Percentiles rank a stretch among this genome's conserved stretches.
Evolutionary conservation across 2,888 invertebrate genomes (phyloP).

Genomic region (Drosophila greeni): DNA sequence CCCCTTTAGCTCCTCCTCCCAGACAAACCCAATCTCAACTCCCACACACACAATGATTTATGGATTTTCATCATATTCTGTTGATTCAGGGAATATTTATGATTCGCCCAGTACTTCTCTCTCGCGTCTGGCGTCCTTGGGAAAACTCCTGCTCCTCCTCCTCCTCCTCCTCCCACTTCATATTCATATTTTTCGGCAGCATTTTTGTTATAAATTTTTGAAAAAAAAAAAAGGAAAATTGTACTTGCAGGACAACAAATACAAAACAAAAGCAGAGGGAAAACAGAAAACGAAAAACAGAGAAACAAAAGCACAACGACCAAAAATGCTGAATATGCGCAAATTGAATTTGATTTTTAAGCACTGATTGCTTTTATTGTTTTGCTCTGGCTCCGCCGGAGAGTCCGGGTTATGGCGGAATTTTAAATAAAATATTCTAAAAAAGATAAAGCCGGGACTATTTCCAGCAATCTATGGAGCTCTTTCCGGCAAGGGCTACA

Average conservation of each 20-base stretch:
- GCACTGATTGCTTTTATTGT: constrained; percentile 72
- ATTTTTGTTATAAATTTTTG: constrained; percentile 61
- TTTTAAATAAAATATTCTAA: constrained; percentile 64
- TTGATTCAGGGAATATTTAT: constrained; percentile 77
- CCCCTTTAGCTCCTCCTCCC: not conserved
- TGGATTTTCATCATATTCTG: constrained; percentile 77
- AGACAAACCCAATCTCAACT: constrained; percentile 20
- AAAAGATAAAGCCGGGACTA: constrained; percentile 29
- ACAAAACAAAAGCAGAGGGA: constrained; percentile 9
- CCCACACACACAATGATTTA: constrained; percentile 69
- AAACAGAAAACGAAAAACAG: constrained; percentile 29
- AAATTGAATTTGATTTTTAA: constrained; percentile 73
- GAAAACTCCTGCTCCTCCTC: too few species aligned
- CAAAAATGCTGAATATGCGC: constrained; percentile 70
- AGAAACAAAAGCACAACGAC: constrained; percentile 39
- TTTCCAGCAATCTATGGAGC: not conserved
- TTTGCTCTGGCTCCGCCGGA: constrained; percentile 35
- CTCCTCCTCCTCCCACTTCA: too few species aligned
- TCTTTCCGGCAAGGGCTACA: not conserved
- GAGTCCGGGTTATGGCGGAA: constrained; percentile 35
- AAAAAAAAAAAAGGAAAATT: constrained; percentile 32
- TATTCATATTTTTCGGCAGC: constrained; percentile 39
- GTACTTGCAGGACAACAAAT: constrained; percentile 31
- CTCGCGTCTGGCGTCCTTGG: constrained; percentile 36
- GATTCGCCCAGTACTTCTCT: constrained; percentile 58